Evolutionary conservation across 2,797 vertebrate genomes (phyloP), one percentile per base, ranked within the genome.

Genomic region (Trachops cirrhosus): DNA sequence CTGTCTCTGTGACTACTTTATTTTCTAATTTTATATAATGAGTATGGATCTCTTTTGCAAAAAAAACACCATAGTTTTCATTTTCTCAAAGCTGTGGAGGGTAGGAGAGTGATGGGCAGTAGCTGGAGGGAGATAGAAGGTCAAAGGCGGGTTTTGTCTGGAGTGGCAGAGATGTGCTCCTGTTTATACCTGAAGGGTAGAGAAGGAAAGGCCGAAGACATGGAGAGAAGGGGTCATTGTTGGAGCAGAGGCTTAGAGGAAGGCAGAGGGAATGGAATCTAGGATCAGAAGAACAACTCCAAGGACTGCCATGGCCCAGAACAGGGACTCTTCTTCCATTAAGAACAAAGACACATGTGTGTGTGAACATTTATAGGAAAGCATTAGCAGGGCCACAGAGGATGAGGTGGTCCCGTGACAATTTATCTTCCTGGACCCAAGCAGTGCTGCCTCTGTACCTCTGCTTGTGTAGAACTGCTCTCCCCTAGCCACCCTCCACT

Each of bases 181-280:
- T 73, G 71, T 67, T 86, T 52, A 7, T 26, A 79, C 68, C 41
- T 5, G 18, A 73, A 85, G 89, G 73, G 83, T n/a, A 6, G 24
- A 48, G 64, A 67, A 87, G 77, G 67, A 67, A 93, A 83, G 11
- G 15, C 41, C 74, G 41, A 46, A 79, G 48, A 74, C 57, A 62
- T 0, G 54, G 64, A 24, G 26, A 14, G 34, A 75, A 37, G 12
- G 15, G 74, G 64, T 71, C 52, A 62, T 5, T 21, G 50, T 1
- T 64, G 74, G 92, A 64, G 6, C 71, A 90, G 78, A 78, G 44
- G 95, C 95, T 94, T 59, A 48, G 50, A 79, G 44, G 46, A 68
- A 75, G 79, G 18, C 22, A 41, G 46, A 74, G 39, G 34, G 32
- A 48, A 26, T 12, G 16, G 64, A 26, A 57, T 71, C 41, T 74